Percentiles rank a stretch among this genome's conserved stretches.
These are phyloP conservation scores for Nephrotoma flavescens DNA, from an alignment of 2,888 invertebrate genomes.

Conservation along the genomic window DNA sequence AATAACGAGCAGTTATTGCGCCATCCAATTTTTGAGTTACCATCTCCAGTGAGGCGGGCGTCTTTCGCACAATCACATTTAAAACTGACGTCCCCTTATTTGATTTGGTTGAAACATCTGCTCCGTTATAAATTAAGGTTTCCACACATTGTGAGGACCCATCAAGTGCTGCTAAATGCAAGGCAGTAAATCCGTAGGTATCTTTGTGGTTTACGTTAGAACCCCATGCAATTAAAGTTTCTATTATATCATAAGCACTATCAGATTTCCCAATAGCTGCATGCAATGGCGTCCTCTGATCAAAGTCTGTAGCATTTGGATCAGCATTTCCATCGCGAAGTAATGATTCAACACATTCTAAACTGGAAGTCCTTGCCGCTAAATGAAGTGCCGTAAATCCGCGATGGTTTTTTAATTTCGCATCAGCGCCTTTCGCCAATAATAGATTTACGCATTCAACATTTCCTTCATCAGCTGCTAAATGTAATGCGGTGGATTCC, in stretches of 20 bases:
- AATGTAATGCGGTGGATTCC: constrained; percentile 64
- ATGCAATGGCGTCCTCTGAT: constrained; percentile 68
- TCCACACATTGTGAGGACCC: constrained; percentile 75
- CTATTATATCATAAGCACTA: constrained; percentile 64
- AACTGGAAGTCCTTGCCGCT: constrained; percentile 63
- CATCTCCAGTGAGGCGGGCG: constrained; percentile 71
- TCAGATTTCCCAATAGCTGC: constrained; percentile 74
- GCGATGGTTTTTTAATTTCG: constrained; percentile 56
- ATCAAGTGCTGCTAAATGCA: constrained; percentile 74
- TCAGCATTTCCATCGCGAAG: constrained; percentile 60
- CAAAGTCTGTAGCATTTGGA: constrained; percentile 65
- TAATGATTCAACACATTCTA: constrained; percentile 66
- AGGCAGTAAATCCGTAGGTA: constrained; percentile 70
- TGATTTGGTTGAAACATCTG: constrained; percentile 77
- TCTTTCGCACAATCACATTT: constrained; percentile 73
- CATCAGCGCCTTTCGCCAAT: constrained; percentile 58
- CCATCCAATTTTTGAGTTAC: constrained; percentile 68
- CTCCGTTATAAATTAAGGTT: constrained; percentile 67
- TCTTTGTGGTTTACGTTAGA: constrained; percentile 74
- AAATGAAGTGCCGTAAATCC: constrained; percentile 77
- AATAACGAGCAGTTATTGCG: constrained; percentile 63
- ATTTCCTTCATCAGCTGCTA: constrained; percentile 80
- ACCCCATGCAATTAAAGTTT: constrained; percentile 61
- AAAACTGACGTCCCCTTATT: constrained; percentile 76
- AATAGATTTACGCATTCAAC: constrained; percentile 64